These are phyloP conservation scores for Hirtodrosophila trivittata DNA, from an alignment of 2,888 invertebrate genomes.

Conservation along the genomic window DNA sequence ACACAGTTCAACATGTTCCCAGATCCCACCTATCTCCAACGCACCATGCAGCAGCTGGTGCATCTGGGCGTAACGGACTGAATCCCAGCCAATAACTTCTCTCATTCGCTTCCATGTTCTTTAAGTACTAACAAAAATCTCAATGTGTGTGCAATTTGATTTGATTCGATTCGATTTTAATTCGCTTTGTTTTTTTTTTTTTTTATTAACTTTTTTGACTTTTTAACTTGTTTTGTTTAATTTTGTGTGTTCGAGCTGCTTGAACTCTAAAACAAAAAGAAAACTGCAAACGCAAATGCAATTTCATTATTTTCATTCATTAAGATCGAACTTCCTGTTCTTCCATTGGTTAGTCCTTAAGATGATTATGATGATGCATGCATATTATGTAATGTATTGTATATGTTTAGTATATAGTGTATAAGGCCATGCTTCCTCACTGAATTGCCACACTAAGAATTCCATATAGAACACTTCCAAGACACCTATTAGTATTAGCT, in stretches of 20 bases:
- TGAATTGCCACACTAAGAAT: slow-evolving; percentile 41
- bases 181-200: slow-evolving; percentile 40
- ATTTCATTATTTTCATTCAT: slow-evolving; percentile 58
- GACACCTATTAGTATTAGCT: slow-evolving; percentile 71
- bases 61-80: slow-evolving; percentile 84
- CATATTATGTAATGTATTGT: slow-evolving; percentile 22
- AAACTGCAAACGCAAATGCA: slow-evolving; percentile 46
- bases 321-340: slow-evolving; percentile 49
- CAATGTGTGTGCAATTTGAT: slow-evolving; percentile 79
- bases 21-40: slow-evolving; percentile 90
- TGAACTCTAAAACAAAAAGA: slow-evolving; percentile 67
- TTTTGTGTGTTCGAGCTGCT: slow-evolving; percentile 65
- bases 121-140: slow-evolving; percentile 60
- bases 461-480: slow-evolving; percentile 13
- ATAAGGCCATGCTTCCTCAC: slow-evolving; percentile 40
- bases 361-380: slow-evolving; percentile 30
- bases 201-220: slow-evolving; percentile 30
- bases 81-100: slow-evolving; percentile 2
- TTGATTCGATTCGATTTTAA: slow-evolving; percentile 20
- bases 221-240: slow-evolving; percentile 31
- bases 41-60: slow-evolving; percentile 84
- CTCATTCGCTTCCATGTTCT: slow-evolving; percentile 51
- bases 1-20: slow-evolving; percentile 91
- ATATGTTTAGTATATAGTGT: slow-evolving; percentile 30
- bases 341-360: slow-evolving; percentile 47